Conservation (phyloP, 2,113 vertebrate genomes). For the Microtus oregoni region DNA sequence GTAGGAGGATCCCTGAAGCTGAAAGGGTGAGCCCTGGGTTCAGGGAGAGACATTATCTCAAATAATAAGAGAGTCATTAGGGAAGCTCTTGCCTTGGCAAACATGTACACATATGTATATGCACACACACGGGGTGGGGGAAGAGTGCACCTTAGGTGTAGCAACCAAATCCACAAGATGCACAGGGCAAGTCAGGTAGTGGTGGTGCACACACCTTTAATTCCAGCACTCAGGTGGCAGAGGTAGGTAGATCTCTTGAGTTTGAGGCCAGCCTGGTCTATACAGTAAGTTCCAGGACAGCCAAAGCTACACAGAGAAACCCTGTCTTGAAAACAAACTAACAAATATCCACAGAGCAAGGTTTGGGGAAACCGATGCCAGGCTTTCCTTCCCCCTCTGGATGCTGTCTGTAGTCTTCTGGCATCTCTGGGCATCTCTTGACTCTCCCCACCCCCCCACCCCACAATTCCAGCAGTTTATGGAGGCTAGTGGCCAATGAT, state of each 20-base stretch:
- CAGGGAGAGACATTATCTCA: neutral
- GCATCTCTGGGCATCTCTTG: neutral
- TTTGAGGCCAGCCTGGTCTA: no score
- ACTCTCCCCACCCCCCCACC: neutral
- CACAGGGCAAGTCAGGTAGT: neutral
- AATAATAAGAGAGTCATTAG: neutral
- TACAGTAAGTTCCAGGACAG: neutral
- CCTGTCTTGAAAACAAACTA: neutral
- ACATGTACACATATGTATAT: no score
- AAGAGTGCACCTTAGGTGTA: neutral
- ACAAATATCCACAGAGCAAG: neutral
- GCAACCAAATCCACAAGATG: neutral
- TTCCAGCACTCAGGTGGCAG: neutral
- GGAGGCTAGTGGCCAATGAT: neutral
- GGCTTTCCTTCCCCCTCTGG: neutral
- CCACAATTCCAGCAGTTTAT: neutral
- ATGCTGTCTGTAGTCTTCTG: neutral
- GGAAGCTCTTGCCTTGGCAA: neutral
- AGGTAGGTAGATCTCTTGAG: neutral
- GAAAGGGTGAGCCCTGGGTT: no score
- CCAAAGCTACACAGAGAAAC: neutral
- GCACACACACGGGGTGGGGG: accelerated
- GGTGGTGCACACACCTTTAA: neutral
- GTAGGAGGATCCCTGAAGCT: neutral
- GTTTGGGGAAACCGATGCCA: accelerated